A percentile compares a stretch with the other conserved stretches of the same genome.
These are phyloP conservation scores for Meles meles DNA, from an alignment of 2,113 vertebrate species.

Conservation along the genomic window DNA sequence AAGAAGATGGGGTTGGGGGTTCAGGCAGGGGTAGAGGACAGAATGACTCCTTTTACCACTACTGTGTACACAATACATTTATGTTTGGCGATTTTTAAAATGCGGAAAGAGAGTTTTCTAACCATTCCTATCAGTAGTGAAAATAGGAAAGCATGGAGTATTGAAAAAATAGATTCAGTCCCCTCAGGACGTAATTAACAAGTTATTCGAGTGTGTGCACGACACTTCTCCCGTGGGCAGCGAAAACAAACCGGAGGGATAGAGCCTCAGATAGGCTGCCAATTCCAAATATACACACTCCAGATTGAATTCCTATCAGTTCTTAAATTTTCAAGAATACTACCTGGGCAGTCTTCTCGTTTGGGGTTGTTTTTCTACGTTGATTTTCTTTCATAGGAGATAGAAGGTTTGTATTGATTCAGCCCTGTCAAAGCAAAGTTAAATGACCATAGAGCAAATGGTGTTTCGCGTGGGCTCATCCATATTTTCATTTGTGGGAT, in stretches of 20 bases:
- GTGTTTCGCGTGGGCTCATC: neutral
- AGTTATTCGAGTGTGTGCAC: neutral
- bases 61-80: neutral
- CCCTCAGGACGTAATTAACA: neutral
- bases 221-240: neutral
- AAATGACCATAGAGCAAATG: neutral
- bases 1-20: neutral
- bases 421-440: neutral
- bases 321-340: neutral
- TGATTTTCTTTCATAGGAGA: neutral
- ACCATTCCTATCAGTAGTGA: neutral
- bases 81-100: neutral
- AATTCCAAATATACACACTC: neutral
- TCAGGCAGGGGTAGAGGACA: neutral
- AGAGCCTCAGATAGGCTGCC: neutral
- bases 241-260: neutral
- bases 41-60: neutral
- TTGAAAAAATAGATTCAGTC: neutral
- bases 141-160: neutral
- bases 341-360: neutral
- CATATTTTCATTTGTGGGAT: constrained; percentile 12
- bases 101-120: neutral
- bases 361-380: neutral
- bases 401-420: neutral
- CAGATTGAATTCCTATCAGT: neutral